phyloP scores from a whole-genome alignment of 2,113 vertebrate genomes.

The Gobius niger region DNA sequence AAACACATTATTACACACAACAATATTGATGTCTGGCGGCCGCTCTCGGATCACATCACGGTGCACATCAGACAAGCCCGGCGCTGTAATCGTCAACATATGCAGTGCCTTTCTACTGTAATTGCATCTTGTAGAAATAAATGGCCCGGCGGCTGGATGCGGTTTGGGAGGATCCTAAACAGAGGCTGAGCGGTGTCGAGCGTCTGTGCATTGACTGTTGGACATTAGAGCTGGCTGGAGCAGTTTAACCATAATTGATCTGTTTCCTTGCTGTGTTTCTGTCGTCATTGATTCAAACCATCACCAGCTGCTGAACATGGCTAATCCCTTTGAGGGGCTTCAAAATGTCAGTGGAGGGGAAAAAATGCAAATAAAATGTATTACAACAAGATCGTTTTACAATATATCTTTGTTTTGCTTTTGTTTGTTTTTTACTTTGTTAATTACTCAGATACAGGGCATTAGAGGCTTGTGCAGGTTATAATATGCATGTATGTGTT shows the following conservation, averaged over 20 bases:
- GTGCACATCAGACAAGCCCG: not conserved
- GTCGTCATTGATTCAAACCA: slow-evolving; percentile 79
- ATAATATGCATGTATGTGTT: too few species aligned
- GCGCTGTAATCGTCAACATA: not conserved
- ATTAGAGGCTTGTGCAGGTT: too few species aligned
- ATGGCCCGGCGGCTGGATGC: not conserved
- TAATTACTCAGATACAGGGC: too few species aligned
- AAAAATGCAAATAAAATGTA: not conserved
- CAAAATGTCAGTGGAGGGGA: slow-evolving; percentile 75
- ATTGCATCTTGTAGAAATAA: not conserved
- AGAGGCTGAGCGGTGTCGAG: slow-evolving; percentile 72
- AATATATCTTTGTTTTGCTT: too few species aligned
- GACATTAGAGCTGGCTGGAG: slow-evolving; percentile 73
- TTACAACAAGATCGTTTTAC: too few species aligned
- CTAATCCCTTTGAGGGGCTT: slow-evolving; percentile 76
- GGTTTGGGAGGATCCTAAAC: not conserved
- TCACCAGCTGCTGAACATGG: slow-evolving; percentile 71
- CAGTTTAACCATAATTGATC: slow-evolving; percentile 85
- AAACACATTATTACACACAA: slow-evolving; percentile 19
- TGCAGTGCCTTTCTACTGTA: not conserved
- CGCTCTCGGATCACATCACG: slow-evolving; percentile 14
- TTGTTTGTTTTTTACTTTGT: too few species aligned
- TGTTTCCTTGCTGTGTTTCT: slow-evolving; percentile 77
- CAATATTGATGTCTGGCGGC: slow-evolving; percentile 29
- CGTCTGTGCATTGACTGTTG: slow-evolving; percentile 77